phyloP scores from a whole-genome alignment of 2,113 vertebrate genomes.

The Solenodon paradoxus region DNA sequence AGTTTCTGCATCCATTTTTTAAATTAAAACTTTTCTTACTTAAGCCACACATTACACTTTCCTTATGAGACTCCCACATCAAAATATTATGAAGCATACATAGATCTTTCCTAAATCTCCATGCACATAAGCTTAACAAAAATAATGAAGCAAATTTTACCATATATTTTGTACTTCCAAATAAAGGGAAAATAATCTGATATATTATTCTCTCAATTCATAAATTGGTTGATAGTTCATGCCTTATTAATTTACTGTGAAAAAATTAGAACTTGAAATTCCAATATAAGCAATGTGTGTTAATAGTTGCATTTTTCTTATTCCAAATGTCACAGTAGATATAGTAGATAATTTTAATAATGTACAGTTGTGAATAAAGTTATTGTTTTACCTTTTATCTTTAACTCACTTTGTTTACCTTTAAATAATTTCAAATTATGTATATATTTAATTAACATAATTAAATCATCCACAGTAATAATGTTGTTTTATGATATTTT shows the following conservation, averaged over 20 bases:
- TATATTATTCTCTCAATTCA: not conserved
- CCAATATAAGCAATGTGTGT: not conserved
- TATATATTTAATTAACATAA: not conserved
- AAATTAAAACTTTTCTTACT: not conserved
- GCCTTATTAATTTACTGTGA: not conserved
- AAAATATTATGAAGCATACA: not conserved
- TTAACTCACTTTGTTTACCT: not conserved
- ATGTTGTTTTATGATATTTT: constrained; percentile 9
- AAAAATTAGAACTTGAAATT: constrained; percentile 10
- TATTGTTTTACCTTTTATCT: not conserved
- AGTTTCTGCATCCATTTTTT: not conserved
- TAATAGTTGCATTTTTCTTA: not conserved
- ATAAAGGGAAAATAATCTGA: not conserved
- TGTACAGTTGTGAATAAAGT: not conserved
- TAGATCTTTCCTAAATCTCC: not conserved
- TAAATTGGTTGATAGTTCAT: not conserved
- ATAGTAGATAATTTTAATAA: not conserved
- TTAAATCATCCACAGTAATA: not conserved
- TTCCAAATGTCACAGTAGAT: not conserved
- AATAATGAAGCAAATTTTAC: not conserved
- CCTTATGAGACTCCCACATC: not conserved
- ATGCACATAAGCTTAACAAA: not conserved
- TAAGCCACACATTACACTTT: not conserved
- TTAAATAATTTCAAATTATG: not conserved
- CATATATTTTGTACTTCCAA: not conserved